These are phyloP conservation scores for Discoglossus pictus DNA, from an alignment of 2,797 vertebrate species.

Conservation along the genomic window DNA sequence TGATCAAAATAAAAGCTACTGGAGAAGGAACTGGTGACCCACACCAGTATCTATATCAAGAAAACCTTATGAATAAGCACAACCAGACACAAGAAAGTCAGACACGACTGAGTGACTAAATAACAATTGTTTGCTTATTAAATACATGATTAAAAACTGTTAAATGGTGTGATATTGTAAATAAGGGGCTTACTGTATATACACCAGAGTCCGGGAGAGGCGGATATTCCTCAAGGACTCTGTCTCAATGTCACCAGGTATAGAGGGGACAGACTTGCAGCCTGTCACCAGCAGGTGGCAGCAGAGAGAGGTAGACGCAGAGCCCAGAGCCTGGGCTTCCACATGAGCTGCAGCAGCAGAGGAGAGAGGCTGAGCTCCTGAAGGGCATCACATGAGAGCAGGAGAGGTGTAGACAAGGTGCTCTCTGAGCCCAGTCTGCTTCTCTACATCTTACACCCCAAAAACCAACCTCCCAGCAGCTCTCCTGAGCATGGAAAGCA, in stretches of 20 bases:
- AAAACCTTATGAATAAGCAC: too few relatives aligned
- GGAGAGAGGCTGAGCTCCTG: slow-evolving; percentile 75
- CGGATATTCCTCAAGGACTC: slow-evolving; percentile 53
- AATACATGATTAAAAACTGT: too few relatives aligned
- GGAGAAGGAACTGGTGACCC: too few relatives aligned
- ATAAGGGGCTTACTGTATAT: too few relatives aligned
- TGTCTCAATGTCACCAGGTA: slow-evolving; percentile 59
- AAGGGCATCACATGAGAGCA: slow-evolving; percentile 78
- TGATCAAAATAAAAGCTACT: too few relatives aligned
- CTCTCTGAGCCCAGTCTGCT: slow-evolving; percentile 52
- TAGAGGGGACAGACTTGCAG: slow-evolving; percentile 11
- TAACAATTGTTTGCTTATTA: too few relatives aligned
- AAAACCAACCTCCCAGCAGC: slow-evolving; percentile 51
- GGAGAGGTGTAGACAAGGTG: slow-evolving; percentile 74
- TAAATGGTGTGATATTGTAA: too few relatives aligned
- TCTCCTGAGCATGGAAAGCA: slow-evolving; percentile 84
- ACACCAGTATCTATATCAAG: too few relatives aligned
- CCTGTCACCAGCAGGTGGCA: slow-evolving; percentile 59
- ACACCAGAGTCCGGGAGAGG: too few relatives aligned
- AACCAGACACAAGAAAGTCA: too few relatives aligned
- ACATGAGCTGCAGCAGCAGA: slow-evolving; percentile 74
- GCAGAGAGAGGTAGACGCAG: slow-evolving; percentile 35
- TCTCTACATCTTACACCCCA: slow-evolving; percentile 34
- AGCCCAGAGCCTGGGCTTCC: slow-evolving; percentile 67
- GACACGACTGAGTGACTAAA: too few relatives aligned